Percentiles rank a stretch among this genome's conserved stretches.
These are phyloP conservation scores for Oryzias javanicus DNA, from an alignment of 2,113 vertebrate species.

Conservation along the genomic window DNA sequence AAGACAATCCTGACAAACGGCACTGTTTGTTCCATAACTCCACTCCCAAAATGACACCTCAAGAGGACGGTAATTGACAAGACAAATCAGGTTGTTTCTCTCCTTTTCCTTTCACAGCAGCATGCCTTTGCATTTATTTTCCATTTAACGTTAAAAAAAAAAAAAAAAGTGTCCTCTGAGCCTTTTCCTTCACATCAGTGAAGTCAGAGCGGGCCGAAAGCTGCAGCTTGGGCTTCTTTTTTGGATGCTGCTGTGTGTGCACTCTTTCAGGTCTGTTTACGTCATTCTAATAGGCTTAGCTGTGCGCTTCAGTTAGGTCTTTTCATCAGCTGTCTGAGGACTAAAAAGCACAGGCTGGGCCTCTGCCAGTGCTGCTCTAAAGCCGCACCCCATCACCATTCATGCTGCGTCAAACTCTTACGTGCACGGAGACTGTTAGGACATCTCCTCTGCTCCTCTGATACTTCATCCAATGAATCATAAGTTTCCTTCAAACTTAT, in stretches of 20 bases:
- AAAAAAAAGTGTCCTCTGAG: too few species aligned
- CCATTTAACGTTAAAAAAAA: too few species aligned
- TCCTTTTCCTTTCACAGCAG: neutral
- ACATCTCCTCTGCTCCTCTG: too few species aligned
- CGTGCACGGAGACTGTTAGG: neutral
- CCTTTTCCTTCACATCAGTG: constrained; percentile 4
- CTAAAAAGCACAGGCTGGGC: constrained; percentile 15
- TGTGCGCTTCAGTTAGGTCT: constrained; percentile 19
- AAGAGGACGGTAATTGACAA: constrained; percentile 10
- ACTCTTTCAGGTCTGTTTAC: constrained; percentile 28
- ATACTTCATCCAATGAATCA: too few species aligned
- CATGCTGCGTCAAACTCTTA: neutral
- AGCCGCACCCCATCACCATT: constrained; percentile 16
- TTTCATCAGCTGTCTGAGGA: constrained; percentile 33
- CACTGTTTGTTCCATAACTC: constrained; percentile 40
- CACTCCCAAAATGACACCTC: constrained; percentile 18
- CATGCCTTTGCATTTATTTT: neutral
- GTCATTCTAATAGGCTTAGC: constrained; percentile 55
- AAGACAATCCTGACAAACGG: constrained; percentile 29
- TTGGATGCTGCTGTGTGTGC: constrained; percentile 32
- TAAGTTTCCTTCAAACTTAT: too few species aligned
- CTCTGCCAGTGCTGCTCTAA: constrained; percentile 34
- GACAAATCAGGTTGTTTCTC: neutral
- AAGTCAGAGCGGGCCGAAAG: constrained; percentile 24
- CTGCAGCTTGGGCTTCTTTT: constrained; percentile 28